Base-by-base conservation (phyloP, 2,888 invertebrate genomes). In the Fragum fragum region DNA sequence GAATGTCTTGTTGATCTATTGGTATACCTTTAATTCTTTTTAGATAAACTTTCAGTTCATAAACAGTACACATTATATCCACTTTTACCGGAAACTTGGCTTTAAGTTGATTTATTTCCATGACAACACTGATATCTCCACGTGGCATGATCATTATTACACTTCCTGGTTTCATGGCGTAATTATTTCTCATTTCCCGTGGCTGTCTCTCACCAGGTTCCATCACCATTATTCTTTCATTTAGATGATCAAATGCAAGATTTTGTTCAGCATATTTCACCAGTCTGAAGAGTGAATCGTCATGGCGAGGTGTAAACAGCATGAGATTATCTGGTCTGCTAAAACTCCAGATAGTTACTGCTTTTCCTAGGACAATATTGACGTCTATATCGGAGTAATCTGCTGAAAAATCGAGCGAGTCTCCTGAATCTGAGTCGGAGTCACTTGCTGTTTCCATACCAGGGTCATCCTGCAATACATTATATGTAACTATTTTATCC, bases 271-370 rank as follows among this genome's bases (percentile, higher is more conserved):
- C 91, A 71, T 90, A 91, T n/a, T 87, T 80, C 7, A 89, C 84
- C 6, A 90, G 71, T 18, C 86, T 81, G 52, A 79, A 79, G 21
- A 92, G 81, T 14, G 88, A 85, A 76, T 91, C 90, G 0, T 88
- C 87, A 11, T 83, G 79, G 9, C 86, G 59, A 0, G 91, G 90
- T 11, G 90, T 90, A 79, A 89, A 92, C 3, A 92, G 82, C 16
- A 87, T 87, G 11, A 91, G 79, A n/a, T 84, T 88, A 61, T 92
- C 89, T 1, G 86, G 88, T 23, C 83, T 82, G 16, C 76, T 81
- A 76, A 88, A 88, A 1, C 90, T 89, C 91, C 92, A 92, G 14
- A 92, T 79, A 0, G 87, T 90, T 21, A 92, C 83, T 11, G 89
- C 85, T 55, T 88, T 85, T 0, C 90, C 90, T 26, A 89, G 73